These are phyloP conservation scores for Propithecus coquereli DNA, from an alignment of 2,113 vertebrate genomes.

Conservation along the genomic window DNA sequence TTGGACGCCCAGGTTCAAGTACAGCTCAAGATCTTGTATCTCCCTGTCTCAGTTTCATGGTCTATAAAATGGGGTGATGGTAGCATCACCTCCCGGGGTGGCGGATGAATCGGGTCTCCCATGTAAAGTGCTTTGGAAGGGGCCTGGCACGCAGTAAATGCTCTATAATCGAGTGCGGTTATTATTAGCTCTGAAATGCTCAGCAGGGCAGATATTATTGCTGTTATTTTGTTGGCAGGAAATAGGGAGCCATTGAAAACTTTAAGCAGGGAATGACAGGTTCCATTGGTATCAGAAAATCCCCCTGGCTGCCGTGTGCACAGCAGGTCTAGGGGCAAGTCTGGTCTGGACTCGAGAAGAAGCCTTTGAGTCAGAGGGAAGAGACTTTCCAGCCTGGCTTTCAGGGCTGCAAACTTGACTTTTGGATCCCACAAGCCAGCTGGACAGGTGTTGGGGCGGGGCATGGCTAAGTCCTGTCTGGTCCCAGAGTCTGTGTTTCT, in stretches of 20 bases:
- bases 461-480: not conserved
- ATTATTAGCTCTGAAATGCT: not conserved
- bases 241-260: not conserved
- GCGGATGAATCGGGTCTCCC: not conserved
- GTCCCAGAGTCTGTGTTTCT: not conserved
- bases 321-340: accelerated
- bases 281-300: accelerated
- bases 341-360: not conserved
- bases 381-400: not conserved
- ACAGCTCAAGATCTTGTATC: not conserved
- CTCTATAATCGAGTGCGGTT: not conserved
- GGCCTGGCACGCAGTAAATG: accelerated
- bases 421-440: not conserved
- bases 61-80: too few relatives aligned
- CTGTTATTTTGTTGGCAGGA: not conserved
- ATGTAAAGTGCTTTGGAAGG: accelerated
- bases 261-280: not conserved
- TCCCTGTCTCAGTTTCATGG: not conserved
- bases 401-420: not conserved
- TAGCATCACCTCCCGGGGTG: accelerated
- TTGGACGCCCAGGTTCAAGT: not conserved
- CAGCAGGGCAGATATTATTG: accelerated
- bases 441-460: not conserved
- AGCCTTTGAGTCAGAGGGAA: not conserved
- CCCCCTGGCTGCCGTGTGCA: accelerated